Evolutionary conservation across 2,888 invertebrate species (phyloP).

Genomic region (Drosophila neotestacea): DNA sequence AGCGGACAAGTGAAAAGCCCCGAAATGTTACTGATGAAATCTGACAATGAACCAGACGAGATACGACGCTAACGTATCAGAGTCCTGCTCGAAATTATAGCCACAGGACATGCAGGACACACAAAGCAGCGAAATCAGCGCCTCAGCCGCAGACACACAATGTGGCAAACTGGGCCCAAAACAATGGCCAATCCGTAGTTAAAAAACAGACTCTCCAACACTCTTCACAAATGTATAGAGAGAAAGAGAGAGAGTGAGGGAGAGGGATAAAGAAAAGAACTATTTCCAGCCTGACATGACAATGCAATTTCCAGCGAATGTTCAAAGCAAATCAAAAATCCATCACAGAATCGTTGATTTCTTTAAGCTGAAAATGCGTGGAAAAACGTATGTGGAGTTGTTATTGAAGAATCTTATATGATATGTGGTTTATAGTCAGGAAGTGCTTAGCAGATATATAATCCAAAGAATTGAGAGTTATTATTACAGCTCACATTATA

Average conservation of each 20-base stretch:
- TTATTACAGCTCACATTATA: too few species aligned
- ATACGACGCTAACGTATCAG: conserved; percentile 24
- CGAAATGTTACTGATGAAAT: conserved; percentile 68
- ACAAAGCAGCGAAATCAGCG: conserved; percentile 33
- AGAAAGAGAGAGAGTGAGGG: background rate
- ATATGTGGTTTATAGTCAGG: background rate
- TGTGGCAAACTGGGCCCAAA: conserved; percentile 37
- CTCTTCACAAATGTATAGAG: too few species aligned
- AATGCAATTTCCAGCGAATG: conserved; percentile 69
- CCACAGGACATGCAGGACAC: conserved; percentile 64
- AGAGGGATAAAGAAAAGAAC: background rate
- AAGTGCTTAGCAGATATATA: background rate
- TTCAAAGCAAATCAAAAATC: conserved; percentile 56
- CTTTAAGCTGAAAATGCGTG: background rate
- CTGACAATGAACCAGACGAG: conserved; percentile 48
- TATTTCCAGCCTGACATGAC: conserved; percentile 67
- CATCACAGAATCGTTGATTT: conserved; percentile 39
- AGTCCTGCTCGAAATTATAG: conserved; percentile 68
- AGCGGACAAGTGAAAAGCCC: conserved; percentile 17
- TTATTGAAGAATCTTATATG: background rate
- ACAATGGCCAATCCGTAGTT: conserved; percentile 22
- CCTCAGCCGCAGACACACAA: conserved; percentile 29
- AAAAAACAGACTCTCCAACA: background rate
- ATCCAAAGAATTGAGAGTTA: too few species aligned
- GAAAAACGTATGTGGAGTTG: too few species aligned